Evolutionary conservation across 2,888 invertebrate species (phyloP), one percentile per base, ranked within the genome.

Genomic region (Tetragonisca angustula): DNA sequence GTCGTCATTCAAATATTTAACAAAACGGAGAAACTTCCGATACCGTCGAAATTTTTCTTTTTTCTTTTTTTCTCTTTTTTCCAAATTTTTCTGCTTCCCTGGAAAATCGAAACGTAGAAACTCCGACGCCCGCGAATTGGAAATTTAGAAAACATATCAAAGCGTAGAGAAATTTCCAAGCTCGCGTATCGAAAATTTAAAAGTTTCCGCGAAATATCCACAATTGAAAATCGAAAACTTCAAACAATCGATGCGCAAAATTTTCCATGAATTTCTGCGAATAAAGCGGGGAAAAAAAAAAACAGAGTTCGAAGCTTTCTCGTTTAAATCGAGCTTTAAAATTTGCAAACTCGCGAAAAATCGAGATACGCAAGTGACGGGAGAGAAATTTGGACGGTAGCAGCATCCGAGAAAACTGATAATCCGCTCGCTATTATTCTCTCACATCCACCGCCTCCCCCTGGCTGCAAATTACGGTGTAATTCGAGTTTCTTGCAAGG

Each of bases 401-500:
- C 24, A 9, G n/a, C 17, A 1, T 24, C 36, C 13, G 1, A 21
- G n/a, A 27, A 19, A 50, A 24, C 19, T 50, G 54, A 19, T 43
- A n/a, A 50, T 73, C 61, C 5, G 50, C 62, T 3, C 17, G 21
- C 32, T 4, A 32, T 62, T 62, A 27, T 27, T 73, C 11, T 11
- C 43, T 2, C 9, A 36, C 36, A 27, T 27, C 36, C 9, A 19
- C 21, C 4, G 0, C 4, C 3, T 32, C 15, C 21, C 9, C 11
- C 2, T 19, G 15, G 32, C 36, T 11, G 61, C 32, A 21, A 54
- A 52, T 49, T 36, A 27, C 15, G 24, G 13, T n/a, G 43, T 76
- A 76, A 76, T 68, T 59, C 56, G 21, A 68, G 43, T 49, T 59
- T 27, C 56, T 76, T 56, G 68, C n/a, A 68, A 43, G 68, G 43